Conservation (phyloP, 2,888 invertebrate species). For the Fragum fragum region DNA sequence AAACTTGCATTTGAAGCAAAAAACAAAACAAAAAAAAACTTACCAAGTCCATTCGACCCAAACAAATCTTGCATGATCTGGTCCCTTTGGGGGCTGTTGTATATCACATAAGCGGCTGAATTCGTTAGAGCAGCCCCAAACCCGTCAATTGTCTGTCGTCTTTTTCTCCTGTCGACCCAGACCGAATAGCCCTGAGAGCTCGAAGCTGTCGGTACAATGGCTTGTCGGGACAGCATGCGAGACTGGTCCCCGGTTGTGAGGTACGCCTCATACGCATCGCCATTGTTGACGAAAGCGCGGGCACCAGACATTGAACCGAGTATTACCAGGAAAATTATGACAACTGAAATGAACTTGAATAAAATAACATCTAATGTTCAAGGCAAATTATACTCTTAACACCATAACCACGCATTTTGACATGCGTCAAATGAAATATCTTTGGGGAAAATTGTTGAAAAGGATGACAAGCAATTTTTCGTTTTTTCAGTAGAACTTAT, state of each 20-base stretch:
- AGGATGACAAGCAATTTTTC: too few species aligned
- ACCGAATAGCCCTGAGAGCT: slow-evolving; percentile 52
- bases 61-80: slow-evolving; percentile 70
- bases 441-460: too few species aligned
- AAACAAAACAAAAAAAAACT: background rate
- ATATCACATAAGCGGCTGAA: slow-evolving; percentile 70
- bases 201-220: slow-evolving; percentile 32
- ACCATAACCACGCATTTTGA: too few species aligned
- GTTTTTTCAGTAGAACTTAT: too few species aligned
- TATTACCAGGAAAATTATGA: background rate
- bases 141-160: slow-evolving; percentile 64
- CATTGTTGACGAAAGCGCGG: background rate
- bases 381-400: too few species aligned
- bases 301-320: background rate
- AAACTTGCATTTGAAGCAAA: too few species aligned
- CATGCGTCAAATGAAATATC: too few species aligned
- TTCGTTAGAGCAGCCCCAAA: slow-evolving; percentile 71
- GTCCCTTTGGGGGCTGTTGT: slow-evolving; percentile 64
- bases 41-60: slow-evolving; percentile 61
- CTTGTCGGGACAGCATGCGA: slow-evolving; percentile 49
- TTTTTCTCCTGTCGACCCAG: slow-evolving; percentile 60
- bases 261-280: slow-evolving; percentile 50
- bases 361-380: too few species aligned
- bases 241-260: slow-evolving; percentile 65
- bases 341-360: background rate